These are phyloP conservation scores for Azemiops feae DNA, from an alignment of 2,113 vertebrate genomes.

Conservation along the genomic window DNA sequence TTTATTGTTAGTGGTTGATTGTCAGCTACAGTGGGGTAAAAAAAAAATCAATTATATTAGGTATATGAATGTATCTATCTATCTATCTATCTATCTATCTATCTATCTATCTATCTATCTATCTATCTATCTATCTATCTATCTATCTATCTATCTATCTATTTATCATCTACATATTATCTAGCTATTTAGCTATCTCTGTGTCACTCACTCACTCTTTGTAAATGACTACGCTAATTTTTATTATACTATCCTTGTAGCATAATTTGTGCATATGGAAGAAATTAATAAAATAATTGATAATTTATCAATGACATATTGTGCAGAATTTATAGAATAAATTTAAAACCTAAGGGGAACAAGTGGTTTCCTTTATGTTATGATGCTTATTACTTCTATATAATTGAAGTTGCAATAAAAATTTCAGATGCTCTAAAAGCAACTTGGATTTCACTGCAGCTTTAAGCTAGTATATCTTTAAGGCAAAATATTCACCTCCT, in stretches of 20 bases:
- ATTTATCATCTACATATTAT: background rate
- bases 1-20: background rate
- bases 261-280: background rate
- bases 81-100: background rate
- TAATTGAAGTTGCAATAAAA: conserved; percentile 26
- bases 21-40: background rate
- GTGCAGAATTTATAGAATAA: background rate
- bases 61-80: background rate
- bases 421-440: conserved; percentile 8
- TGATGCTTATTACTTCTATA: conserved; percentile 18
- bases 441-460: conserved; percentile 11
- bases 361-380: background rate
- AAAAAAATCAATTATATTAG: background rate
- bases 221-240: background rate
- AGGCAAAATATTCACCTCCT: conserved; percentile 15
- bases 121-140: no score
- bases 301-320: background rate
- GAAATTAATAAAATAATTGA: background rate
- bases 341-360: background rate
- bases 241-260: background rate
- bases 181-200: background rate
- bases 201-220: conserved; percentile 5
- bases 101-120: background rate
- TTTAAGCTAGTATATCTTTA: conserved; percentile 16
- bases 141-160: no score